Evolutionary conservation across 2,888 invertebrate species (phyloP), one percentile per base, ranked within the genome.

Genomic region (Callyntrura guangdongensis): DNA sequence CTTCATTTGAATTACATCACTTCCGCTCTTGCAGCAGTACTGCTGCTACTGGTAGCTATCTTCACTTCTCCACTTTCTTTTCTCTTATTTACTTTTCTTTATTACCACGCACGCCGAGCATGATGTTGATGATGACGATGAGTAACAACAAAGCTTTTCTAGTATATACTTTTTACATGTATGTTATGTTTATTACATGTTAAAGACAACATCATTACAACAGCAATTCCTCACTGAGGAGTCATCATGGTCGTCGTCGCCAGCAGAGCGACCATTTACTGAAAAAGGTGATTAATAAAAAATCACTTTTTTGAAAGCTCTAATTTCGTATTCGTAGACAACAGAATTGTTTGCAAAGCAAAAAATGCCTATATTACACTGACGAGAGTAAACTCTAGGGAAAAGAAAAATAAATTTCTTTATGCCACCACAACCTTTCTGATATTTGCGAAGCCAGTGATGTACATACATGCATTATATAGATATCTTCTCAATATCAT

Each of bases 201-300:
- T 22, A 14, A 56, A 49, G 49, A 49, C 84, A 84, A 45, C 53
- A 20, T 64, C 17, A 9, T 36, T 36, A 27, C 25, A 17, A 45
- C 17, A 82, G 36, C 61, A 82, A 82, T 47, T 83, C 67, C 72
- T 72, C 59, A 22, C 56, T 11, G 25, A 17, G 17, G 14, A 69
- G 67, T 53, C n/a, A 22, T 47, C 64, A n/a, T 56, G 53, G 67
- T 53, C n/a, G 45, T 47, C 64, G 45, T 56, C 17, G 67, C 56
- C 79, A 81, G 45, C 17, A 45, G 5, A 27, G 47, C 47, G 20
- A 64, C 25, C 17, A 22, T n/a, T 64, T 20, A 22, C 36, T 36
- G 77, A 77, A 36, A 20, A 77, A 77, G 77, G 12, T 22, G 53
- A 77, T 77, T 77, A 77, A 77, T 77, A 77, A 77, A 77, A 69